Evolutionary conservation across 1,140 invertebrate species (phyloP).

Genomic region (Mizuhopecten yessoensis): DNA sequence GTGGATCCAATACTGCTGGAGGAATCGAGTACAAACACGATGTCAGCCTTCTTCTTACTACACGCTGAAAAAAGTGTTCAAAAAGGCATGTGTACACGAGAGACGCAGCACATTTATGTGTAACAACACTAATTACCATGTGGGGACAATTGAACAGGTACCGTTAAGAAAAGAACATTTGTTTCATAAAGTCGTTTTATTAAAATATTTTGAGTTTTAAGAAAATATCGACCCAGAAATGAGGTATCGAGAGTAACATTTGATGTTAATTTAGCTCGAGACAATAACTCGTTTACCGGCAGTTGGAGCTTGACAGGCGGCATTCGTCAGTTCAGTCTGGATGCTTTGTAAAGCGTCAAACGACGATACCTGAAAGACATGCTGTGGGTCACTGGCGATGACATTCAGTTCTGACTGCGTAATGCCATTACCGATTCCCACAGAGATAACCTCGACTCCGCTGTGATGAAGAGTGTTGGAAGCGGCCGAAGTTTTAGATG

Average conservation of each 20-base stretch:
- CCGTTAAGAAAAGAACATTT: too few species aligned
- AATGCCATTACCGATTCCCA: constrained; percentile 61
- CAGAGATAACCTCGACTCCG: constrained; percentile 60
- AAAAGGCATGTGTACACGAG: neutral
- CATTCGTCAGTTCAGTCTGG: constrained; percentile 55
- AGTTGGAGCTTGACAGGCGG: constrained; percentile 53
- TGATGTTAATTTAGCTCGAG: too few species aligned
- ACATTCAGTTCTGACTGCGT: constrained; percentile 53
- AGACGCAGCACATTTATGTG: too few species aligned
- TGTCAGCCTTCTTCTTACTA: constrained; percentile 68
- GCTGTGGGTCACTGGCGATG: constrained; percentile 57
- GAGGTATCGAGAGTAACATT: too few species aligned
- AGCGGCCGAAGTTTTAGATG: neutral
- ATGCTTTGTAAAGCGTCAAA: constrained; percentile 64
- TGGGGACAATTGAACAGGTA: too few species aligned
- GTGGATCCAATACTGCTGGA: constrained; percentile 71
- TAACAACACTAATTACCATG: too few species aligned
- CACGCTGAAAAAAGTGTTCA: constrained; percentile 60
- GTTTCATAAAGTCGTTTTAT: too few species aligned
- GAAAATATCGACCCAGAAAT: too few species aligned
- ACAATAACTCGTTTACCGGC: constrained; percentile 18
- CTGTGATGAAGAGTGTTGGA: constrained; percentile 50
- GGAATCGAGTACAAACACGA: constrained; percentile 74
- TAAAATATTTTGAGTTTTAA: too few species aligned
- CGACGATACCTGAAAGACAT: constrained; percentile 59